Percentiles rank a stretch among this genome's conserved stretches.
Conservation (phyloP, 2,113 vertebrate species). For the Macrotis lagotis region DNA sequence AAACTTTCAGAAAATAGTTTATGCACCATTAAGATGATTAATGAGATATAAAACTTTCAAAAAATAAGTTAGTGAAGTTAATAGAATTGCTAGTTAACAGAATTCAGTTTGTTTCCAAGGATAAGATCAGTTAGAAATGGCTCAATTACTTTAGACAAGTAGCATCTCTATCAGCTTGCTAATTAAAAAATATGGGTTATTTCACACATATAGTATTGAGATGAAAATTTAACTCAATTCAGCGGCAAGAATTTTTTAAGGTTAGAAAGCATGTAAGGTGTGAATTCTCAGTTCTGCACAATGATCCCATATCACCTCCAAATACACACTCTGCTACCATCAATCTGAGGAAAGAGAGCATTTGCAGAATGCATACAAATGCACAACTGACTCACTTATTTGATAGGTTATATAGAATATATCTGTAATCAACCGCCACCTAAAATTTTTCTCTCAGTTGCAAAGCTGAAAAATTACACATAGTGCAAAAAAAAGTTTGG, state of each 20-base stretch:
- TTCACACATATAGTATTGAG: background rate
- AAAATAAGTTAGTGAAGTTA: slow-evolving; percentile 43
- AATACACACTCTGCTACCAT: background rate
- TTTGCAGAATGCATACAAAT: fast-evolving
- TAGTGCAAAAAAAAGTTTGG: slow-evolving; percentile 59
- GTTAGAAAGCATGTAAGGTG: background rate
- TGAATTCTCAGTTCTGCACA: background rate
- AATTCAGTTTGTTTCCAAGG: background rate
- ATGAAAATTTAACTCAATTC: background rate
- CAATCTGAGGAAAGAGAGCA: fast-evolving
- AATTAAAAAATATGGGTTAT: background rate
- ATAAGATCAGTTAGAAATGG: background rate
- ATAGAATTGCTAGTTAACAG: background rate
- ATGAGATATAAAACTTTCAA: slow-evolving; percentile 15
- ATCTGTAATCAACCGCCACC: background rate
- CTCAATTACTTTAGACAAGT: background rate
- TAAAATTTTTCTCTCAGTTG: background rate
- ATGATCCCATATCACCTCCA: background rate
- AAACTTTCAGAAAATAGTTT: slow-evolving; percentile 48
- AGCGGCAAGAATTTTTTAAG: background rate
- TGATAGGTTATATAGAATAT: background rate
- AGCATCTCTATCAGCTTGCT: background rate
- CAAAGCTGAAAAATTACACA: slow-evolving; percentile 62
- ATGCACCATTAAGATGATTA: slow-evolving; percentile 45
- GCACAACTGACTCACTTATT: fast-evolving